These are phyloP conservation scores for Diadumene lineata DNA, from an alignment of 92 coral and sea anemone species.

Conservation along the genomic window DNA sequence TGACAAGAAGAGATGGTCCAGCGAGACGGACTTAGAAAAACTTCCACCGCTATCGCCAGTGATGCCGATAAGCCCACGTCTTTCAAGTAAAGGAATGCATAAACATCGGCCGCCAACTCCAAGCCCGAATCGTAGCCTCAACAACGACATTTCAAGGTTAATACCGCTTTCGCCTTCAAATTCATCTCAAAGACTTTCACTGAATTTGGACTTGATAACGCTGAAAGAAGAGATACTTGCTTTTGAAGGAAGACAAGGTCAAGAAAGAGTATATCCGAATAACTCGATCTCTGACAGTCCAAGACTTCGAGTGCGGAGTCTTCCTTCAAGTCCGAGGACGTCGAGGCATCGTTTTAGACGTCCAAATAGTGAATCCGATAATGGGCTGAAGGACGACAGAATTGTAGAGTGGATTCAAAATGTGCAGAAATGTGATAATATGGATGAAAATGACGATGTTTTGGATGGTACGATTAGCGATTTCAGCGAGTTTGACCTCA, in stretches of 20 bases:
- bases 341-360: background rate
- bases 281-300: slow-evolving; percentile 42
- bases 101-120: slow-evolving; percentile 25
- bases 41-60: slow-evolving; percentile 31
- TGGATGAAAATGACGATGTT: slow-evolving; percentile 13
- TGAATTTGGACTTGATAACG: slow-evolving; percentile 22
- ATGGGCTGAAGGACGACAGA: slow-evolving; percentile 41
- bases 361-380: slow-evolving; percentile 19
- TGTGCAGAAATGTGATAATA: slow-evolving; percentile 32
- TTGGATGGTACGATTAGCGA: slow-evolving; percentile 23
- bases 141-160: background rate
- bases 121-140: slow-evolving; percentile 14
- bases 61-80: slow-evolving; percentile 5
- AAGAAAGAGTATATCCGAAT: background rate
- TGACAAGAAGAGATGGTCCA: slow-evolving; percentile 9
- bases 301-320: slow-evolving; percentile 34
- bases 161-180: slow-evolving; percentile 11
- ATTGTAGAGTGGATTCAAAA: slow-evolving; percentile 51
- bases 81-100: slow-evolving; percentile 4
- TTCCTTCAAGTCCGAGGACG: slow-evolving; percentile 37
- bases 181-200: slow-evolving; percentile 17
- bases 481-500: slow-evolving; percentile 9
- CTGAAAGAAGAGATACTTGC: slow-evolving; percentile 14
- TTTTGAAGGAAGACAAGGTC: slow-evolving; percentile 4
- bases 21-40: slow-evolving; percentile 16